phyloP scores from a whole-genome alignment of 2,113 vertebrate genomes.

The Myotis yumanensis region DNA sequence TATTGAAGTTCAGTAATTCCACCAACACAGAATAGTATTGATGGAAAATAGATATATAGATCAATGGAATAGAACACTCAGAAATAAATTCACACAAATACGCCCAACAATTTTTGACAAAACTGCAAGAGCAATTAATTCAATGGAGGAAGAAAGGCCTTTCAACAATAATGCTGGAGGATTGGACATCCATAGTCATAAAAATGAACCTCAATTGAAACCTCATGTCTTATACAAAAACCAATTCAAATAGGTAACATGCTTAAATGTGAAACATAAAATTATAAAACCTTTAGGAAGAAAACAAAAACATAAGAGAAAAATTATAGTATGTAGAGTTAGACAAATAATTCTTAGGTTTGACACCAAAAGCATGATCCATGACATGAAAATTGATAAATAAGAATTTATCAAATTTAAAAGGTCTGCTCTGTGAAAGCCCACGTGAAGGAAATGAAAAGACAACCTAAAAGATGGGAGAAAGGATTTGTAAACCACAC shows the following conservation, averaged over 20 bases:
- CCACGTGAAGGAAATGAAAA: not conserved
- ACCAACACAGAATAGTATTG: not conserved
- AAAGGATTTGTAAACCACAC: not conserved
- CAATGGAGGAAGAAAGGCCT: not conserved
- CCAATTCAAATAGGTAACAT: not conserved
- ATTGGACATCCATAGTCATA: not conserved
- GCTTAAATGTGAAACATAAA: not conserved
- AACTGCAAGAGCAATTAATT: not conserved
- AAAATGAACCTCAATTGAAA: not conserved
- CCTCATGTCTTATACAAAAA: not conserved
- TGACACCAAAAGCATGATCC: not conserved
- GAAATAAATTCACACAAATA: not conserved
- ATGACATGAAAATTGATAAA: not conserved
- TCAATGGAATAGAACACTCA: not conserved
- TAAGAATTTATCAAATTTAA: not conserved
- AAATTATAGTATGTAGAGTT: not conserved
- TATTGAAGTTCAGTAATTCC: not conserved
- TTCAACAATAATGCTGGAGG: not conserved
- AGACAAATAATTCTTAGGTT: not conserved
- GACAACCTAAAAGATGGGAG: not conserved
- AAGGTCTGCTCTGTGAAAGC: not conserved
- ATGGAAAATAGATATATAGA: not conserved
- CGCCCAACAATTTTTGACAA: not conserved
- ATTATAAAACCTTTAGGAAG: not conserved
- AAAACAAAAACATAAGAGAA: not conserved